These are phyloP conservation scores for Saxicola maurus DNA, from an alignment of 2,797 vertebrate species.

Conservation along the genomic window DNA sequence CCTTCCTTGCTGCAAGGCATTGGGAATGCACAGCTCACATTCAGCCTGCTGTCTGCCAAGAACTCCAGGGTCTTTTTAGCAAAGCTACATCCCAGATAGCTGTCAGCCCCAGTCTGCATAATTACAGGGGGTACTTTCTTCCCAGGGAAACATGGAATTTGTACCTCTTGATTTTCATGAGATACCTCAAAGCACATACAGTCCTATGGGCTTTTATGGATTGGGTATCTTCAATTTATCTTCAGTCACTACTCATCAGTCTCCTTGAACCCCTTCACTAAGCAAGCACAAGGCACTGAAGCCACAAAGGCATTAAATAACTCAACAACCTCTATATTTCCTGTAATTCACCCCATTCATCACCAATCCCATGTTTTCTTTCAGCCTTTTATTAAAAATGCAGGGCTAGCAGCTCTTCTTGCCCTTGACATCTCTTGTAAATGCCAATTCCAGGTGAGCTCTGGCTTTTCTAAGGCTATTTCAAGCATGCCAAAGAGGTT, in stretches of 20 bases:
- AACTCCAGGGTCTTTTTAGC: background rate
- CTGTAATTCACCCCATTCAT: background rate
- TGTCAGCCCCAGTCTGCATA: background rate
- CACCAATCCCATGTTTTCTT: background rate
- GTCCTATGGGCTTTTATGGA: background rate
- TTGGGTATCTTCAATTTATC: background rate
- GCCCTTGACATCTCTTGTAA: background rate
- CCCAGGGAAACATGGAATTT: background rate
- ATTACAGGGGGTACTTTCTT: background rate
- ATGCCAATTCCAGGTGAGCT: background rate
- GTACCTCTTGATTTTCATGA: background rate
- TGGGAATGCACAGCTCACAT: background rate
- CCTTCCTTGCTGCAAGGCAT: background rate
- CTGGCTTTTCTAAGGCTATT: background rate
- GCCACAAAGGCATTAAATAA: background rate
- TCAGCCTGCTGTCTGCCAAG: background rate
- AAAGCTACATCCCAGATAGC: background rate
- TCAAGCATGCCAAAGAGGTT: background rate
- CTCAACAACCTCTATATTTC: background rate
- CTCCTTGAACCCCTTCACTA: background rate
- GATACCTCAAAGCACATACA: background rate
- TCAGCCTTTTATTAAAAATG: background rate
- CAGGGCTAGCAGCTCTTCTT: background rate
- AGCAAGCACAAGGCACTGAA: background rate
- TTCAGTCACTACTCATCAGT: background rate